Conservation (phyloP, 2,113 vertebrate species). For the Smithornis capensis region DNA sequence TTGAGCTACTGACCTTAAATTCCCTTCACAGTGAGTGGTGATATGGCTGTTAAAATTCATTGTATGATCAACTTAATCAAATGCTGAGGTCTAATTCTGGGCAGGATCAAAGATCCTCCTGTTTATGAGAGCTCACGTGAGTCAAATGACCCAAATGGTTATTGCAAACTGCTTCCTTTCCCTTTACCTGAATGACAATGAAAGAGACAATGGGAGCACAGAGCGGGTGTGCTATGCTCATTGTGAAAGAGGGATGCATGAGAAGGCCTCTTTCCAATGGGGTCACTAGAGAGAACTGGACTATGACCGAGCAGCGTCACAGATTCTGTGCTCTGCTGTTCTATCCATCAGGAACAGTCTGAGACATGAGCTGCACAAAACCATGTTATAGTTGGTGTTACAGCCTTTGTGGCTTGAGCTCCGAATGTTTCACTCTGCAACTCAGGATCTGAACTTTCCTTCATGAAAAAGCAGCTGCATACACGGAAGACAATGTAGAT, state of each 20-base stretch:
- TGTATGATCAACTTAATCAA: not conserved
- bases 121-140: not conserved
- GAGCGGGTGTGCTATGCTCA: not conserved
- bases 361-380: not conserved
- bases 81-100: not conserved
- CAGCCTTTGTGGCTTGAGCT: not conserved
- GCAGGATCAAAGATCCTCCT: not conserved
- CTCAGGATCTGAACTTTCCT: not conserved
- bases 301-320: not conserved
- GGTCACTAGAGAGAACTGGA: not conserved
- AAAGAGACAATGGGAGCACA: not conserved
- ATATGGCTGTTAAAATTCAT: not conserved
- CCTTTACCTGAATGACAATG: not conserved
- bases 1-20: not conserved
- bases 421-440: not conserved
- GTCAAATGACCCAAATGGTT: not conserved
- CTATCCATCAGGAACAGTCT: not conserved
- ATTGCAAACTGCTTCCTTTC: not conserved
- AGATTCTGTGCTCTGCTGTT: not conserved
- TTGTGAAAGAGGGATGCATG: not conserved
- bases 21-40: not conserved
- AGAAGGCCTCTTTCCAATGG: not conserved
- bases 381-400: not conserved
- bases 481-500: not conserved
- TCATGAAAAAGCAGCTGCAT: not conserved